These are phyloP conservation scores for Microctonus brassicae DNA, from an alignment of 2,888 invertebrate genomes.

Conservation along the genomic window DNA sequence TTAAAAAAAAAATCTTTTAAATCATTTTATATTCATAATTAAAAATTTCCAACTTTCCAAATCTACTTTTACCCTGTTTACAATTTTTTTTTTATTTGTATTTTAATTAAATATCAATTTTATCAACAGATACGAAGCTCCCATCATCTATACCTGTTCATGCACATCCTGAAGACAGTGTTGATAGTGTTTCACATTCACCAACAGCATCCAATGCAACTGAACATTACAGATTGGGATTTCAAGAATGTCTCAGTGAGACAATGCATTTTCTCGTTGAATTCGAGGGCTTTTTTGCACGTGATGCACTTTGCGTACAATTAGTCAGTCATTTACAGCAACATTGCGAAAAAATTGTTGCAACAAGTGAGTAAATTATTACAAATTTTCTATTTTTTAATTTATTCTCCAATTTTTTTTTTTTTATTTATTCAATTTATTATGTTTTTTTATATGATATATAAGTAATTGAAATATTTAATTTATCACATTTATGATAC, in stretches of 20 bases:
- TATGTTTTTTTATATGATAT: too few species aligned
- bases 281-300: constrained; percentile 82
- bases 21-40: too few species aligned
- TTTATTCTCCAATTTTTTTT: too few species aligned
- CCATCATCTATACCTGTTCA: constrained; percentile 56
- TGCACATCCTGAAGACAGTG: constrained; percentile 65
- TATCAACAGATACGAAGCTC: constrained; percentile 58
- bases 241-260: constrained; percentile 92
- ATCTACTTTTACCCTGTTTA: too few species aligned
- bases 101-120: not conserved
- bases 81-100: not conserved
- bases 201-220: constrained; percentile 59
- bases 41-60: too few species aligned
- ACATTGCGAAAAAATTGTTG: constrained; percentile 79
- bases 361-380: constrained; percentile 64
- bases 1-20: too few species aligned
- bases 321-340: constrained; percentile 86
- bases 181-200: constrained; percentile 63
- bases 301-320: constrained; percentile 86
- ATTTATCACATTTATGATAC: too few species aligned
- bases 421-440: too few species aligned
- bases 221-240: constrained; percentile 83
- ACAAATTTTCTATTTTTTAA: too few species aligned
- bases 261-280: constrained; percentile 91
- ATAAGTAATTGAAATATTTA: too few species aligned